A percentile compares a stretch with the other conserved stretches of the same genome.
Evolutionary conservation across 2,888 invertebrate genomes (phyloP).

Genomic region (Linnaemya tessellans): DNA sequence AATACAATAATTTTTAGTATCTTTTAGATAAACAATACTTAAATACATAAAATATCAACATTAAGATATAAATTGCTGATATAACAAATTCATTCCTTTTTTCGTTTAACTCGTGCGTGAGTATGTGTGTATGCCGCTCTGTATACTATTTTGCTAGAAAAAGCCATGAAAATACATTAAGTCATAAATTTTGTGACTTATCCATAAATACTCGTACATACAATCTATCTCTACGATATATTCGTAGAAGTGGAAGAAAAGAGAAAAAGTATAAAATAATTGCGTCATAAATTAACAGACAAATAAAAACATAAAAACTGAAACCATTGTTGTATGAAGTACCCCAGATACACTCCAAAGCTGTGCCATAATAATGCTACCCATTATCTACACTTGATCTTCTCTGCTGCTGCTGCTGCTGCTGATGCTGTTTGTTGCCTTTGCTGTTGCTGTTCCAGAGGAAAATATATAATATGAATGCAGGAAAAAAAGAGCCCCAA

Average conservation of each 20-base stretch:
- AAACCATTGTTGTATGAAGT: constrained; percentile 52
- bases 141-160: constrained; percentile 18
- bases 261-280: constrained; percentile 65
- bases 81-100: constrained; percentile 48
- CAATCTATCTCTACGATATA: constrained; percentile 67
- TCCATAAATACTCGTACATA: constrained; percentile 69
- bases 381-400: constrained; percentile 42
- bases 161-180: constrained; percentile 66
- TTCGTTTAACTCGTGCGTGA: background rate
- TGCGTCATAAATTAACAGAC: constrained; percentile 71
- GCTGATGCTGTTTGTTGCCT: too few species aligned
- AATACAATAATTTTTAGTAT: background rate
- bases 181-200: constrained; percentile 72
- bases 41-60: constrained; percentile 62
- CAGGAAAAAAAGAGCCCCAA: constrained; percentile 15
- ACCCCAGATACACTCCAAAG: constrained; percentile 14
- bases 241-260: constrained; percentile 43
- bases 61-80: constrained; percentile 66
- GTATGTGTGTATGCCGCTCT: background rate
- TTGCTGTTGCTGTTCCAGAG: background rate
- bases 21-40: constrained; percentile 51
- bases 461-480: constrained; percentile 30
- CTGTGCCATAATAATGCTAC: constrained; percentile 22
- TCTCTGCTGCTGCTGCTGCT: background rate
- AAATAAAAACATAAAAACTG: constrained; percentile 68